Base-by-base conservation (phyloP, 2,113 vertebrate genomes). In the Maccullochella peelii region DNA sequence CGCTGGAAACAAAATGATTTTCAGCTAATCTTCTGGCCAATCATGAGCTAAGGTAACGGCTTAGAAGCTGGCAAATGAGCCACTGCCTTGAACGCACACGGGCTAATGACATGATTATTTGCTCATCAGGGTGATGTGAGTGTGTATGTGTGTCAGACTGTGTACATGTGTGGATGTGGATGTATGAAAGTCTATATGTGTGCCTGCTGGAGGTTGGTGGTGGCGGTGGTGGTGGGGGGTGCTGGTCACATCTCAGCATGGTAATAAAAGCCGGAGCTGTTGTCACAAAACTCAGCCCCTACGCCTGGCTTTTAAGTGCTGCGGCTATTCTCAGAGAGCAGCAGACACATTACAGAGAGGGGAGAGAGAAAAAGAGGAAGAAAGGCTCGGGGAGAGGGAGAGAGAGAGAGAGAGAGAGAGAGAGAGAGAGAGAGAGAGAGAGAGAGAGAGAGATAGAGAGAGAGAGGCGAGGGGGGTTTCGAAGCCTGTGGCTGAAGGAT, bases 91-190 rank as follows among this genome's bases (percentile, higher is more conserved):
- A 90, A 90, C 82, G 85, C 74, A 77, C 59, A 57, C n/a, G 9
- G 59, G 67, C 88, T 94, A 95, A 93, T 91, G 90, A 92, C 92
- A 89, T 86, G 91, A 94, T 94, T 95, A 94, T 91, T 91, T 91
- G 87, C 91, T 94, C 93, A 94, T 95, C 93, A 93, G 93, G 85
- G 57, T 67, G 77, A 74, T 77, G 71, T 54, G 75, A 62, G 80
- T 57, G 87, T 47, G 44, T 47, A 5, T 75, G 21, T 70, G 50
- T 49, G 83, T 14, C 54, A 27, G 80, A n/a, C 63, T 76, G 81
- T 44, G 83, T 44, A 66, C 58, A 71, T 77, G 77, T 33, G 59
- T 74, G 61, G 67, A 73, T 65, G 80, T 83, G 63, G 74, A 30
- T 57, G 73, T 63, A 76, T 85, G 69, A 52, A 52, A 55, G 80